phyloP scores from a whole-genome alignment of 2,113 vertebrate genomes.

The Sinocyclocheilus rhinocerous region DNA sequence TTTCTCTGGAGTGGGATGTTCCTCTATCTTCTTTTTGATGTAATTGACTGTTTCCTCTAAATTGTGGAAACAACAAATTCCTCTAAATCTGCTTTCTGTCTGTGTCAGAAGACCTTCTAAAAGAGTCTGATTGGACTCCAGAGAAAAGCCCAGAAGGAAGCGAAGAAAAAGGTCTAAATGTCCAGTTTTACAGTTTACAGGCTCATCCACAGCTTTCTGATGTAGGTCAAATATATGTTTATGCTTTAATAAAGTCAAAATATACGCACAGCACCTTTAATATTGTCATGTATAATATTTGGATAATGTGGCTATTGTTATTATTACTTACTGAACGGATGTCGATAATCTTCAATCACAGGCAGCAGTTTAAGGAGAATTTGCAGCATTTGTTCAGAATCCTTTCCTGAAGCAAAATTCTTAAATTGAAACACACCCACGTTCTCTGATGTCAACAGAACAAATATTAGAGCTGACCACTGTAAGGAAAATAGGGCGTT shows the following conservation, averaged over 20 bases:
- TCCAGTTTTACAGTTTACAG: neutral
- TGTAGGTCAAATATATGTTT: neutral
- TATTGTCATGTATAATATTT: no score
- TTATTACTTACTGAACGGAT: neutral
- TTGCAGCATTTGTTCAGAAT: neutral
- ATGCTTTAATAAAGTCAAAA: no score
- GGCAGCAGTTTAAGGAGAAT: neutral
- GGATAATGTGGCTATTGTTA: no score
- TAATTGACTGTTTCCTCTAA: neutral
- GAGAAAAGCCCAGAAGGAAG: slow-evolving; percentile 40
- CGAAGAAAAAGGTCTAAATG: slow-evolving; percentile 38
- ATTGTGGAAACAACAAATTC: no score
- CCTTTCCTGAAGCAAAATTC: neutral
- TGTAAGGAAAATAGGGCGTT: neutral
- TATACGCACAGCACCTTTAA: no score
- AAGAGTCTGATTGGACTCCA: slow-evolving; percentile 33
- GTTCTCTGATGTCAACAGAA: slow-evolving; percentile 45
- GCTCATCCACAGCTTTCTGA: slow-evolving; percentile 1
- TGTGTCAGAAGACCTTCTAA: neutral
- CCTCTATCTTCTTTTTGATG: slow-evolving; percentile 28
- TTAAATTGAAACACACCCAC: slow-evolving; percentile 28
- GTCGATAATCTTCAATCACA: neutral
- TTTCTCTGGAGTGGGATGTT: neutral
- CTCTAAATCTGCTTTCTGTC: neutral
- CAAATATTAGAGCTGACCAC: slow-evolving; percentile 33